Evolutionary conservation across 2,888 invertebrate species (phyloP).

Genomic region (Rhodophaea formosa): DNA sequence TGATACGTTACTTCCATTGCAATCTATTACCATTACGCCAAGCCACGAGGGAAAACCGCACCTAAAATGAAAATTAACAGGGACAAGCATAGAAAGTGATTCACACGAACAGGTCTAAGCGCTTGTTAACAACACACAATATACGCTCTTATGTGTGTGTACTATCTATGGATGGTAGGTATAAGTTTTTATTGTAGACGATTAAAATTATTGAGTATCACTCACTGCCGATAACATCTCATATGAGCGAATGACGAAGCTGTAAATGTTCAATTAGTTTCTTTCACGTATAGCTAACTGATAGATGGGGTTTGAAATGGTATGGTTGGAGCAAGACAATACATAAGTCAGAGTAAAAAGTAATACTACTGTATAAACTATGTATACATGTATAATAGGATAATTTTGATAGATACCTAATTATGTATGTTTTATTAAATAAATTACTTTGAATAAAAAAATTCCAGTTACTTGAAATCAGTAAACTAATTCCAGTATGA

Average conservation of each 20-base stretch:
- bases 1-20: conserved; percentile 45
- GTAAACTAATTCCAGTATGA: too few relatives aligned
- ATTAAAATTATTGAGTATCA: conserved; percentile 24
- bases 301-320: neutral
- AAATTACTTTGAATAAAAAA: too few relatives aligned
- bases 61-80: conserved; percentile 39
- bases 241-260: conserved; percentile 18
- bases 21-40: conserved; percentile 41
- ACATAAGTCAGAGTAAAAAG: neutral
- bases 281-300: neutral
- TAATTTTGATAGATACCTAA: too few relatives aligned
- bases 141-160: neutral
- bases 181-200: conserved; percentile 6
- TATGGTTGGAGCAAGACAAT: neutral
- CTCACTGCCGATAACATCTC: conserved; percentile 25
- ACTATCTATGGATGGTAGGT: conserved; percentile 16
- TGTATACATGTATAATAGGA: too few relatives aligned
- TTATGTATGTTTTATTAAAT: too few relatives aligned
- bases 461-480: too few relatives aligned
- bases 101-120: conserved; percentile 22
- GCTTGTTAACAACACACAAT: neutral
- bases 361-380: too few relatives aligned
- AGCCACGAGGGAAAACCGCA: conserved; percentile 43
- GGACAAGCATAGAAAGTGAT: conserved; percentile 31
- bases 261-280: conserved; percentile 3